A percentile compares a stretch with the other conserved stretches of the same genome.
phyloP scores from a whole-genome alignment of 2,797 vertebrate species.

The Pangasius macronema region DNA sequence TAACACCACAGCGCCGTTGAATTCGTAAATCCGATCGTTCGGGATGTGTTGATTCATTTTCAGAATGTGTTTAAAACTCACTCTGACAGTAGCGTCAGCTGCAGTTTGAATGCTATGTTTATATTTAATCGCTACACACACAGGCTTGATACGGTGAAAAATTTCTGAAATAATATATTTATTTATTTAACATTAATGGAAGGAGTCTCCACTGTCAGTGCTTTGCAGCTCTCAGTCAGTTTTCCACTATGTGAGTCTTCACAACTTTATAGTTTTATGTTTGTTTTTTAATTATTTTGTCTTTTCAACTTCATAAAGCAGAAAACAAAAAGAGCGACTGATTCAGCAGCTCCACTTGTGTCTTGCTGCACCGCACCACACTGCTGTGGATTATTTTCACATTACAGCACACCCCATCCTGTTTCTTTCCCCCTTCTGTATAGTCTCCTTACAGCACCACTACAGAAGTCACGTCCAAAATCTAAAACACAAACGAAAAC shows the following conservation, averaged over 20 bases:
- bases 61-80: background rate
- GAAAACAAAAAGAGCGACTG: background rate
- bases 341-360: background rate
- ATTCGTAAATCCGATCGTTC: background rate
- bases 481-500: background rate
- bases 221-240: background rate
- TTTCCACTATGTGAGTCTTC: background rate
- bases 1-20: background rate
- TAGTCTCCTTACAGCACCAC: background rate
- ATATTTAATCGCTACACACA: background rate
- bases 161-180: background rate
- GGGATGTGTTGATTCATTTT: background rate
- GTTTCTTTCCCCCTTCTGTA: background rate
- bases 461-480: background rate
- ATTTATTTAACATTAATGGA: background rate
- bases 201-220: background rate
- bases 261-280: background rate
- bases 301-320: background rate
- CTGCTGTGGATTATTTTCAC: background rate
- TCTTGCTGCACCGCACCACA: background rate
- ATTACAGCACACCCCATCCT: background rate
- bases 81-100: background rate
- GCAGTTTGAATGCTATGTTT: background rate
- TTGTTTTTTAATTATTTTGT: background rate
- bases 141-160: background rate